Evolutionary conservation across 2,113 vertebrate species (phyloP).

Genomic region (Rhombomys opimus): DNA sequence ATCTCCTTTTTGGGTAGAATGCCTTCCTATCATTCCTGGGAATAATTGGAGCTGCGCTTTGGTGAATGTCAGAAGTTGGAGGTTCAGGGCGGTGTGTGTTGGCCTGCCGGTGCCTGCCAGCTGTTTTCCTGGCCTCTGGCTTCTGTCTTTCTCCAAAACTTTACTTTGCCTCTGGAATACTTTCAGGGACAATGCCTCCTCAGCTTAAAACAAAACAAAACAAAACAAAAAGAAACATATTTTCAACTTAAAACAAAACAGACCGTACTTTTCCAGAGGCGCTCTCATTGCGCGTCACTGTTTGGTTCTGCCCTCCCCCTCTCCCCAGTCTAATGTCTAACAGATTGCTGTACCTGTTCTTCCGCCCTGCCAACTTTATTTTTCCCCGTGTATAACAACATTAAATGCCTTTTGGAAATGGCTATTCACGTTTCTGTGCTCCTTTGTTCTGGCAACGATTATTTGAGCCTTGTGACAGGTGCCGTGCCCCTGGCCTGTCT

Average conservation of each 20-base stretch:
- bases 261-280: not conserved
- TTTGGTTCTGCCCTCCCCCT: accelerated
- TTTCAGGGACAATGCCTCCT: not conserved
- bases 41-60: not conserved
- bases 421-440: accelerated
- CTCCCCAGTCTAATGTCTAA: accelerated
- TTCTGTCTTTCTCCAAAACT: not conserved
- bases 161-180: not conserved
- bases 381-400: not conserved
- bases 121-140: not conserved
- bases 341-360: accelerated
- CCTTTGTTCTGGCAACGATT: not conserved
- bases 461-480: accelerated
- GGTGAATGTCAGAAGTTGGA: constrained; percentile 40
- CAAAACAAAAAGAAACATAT: no score
- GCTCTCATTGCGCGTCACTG: accelerated
- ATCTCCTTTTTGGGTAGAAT: not conserved
- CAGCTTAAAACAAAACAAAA: not conserved
- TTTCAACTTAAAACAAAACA: not conserved
- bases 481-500: not conserved
- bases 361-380: accelerated
- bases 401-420: accelerated
- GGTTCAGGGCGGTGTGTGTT: accelerated
- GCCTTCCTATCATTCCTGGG: constrained; percentile 21
- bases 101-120: not conserved